Conservation (phyloP, 2,797 vertebrate species). For the Enteromius argenteus region DNA sequence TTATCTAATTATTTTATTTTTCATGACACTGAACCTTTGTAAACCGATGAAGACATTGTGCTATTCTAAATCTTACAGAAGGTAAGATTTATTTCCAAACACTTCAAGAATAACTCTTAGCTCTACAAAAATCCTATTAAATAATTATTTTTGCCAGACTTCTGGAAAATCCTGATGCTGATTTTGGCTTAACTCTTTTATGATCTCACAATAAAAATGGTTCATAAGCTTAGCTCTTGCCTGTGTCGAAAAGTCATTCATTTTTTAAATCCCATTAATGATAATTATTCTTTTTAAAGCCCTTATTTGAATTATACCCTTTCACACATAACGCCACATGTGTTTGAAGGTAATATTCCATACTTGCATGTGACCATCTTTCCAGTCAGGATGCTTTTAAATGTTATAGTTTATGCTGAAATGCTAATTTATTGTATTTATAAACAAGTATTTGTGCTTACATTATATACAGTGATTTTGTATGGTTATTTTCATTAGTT, state of each 20-base stretch:
- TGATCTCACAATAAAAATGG: not conserved
- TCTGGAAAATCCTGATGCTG: conserved; percentile 20
- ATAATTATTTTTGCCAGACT: not conserved
- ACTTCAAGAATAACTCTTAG: not conserved
- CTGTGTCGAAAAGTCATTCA: conserved; percentile 2
- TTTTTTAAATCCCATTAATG: conserved; percentile 14
- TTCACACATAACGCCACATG: not conserved
- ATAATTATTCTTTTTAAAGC: conserved; percentile 3
- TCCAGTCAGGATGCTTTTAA: not conserved
- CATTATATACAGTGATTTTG: not conserved
- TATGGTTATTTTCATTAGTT: not conserved
- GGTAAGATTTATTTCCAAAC: conserved; percentile 9
- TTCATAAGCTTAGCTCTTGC: not conserved
- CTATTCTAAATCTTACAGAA: conserved; percentile 15
- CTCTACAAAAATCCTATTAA: conserved; percentile 10
- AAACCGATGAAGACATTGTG: not conserved
- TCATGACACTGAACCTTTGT: not conserved
- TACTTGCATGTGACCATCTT: not conserved
- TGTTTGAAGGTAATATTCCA: not conserved
- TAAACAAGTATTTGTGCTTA: not conserved
- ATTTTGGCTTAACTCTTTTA: conserved; percentile 30
- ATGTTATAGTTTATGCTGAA: not conserved
- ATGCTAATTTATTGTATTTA: not conserved
- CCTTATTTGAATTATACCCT: not conserved
- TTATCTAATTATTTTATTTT: not conserved